phyloP scores from a whole-genome alignment of 2,797 vertebrate genomes.

The Eulemur rubriventer region DNA sequence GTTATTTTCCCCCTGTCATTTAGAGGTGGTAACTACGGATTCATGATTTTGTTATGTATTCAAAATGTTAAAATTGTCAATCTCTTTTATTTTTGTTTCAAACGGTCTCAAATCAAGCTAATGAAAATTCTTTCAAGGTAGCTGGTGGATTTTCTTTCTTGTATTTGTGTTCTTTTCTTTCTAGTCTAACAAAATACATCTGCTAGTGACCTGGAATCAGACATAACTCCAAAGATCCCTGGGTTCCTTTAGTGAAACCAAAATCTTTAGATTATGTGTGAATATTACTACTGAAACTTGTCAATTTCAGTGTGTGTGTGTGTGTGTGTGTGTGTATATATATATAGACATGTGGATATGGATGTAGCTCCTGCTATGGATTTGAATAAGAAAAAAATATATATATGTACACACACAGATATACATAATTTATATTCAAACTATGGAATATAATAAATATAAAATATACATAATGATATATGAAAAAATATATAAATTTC shows the following conservation, averaged over 20 bases:
- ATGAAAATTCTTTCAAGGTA: neutral
- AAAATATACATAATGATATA: neutral
- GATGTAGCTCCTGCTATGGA: neutral
- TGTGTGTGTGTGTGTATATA: neutral
- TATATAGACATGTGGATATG: neutral
- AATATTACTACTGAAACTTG: neutral
- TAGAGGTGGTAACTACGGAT: neutral
- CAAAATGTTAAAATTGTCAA: neutral
- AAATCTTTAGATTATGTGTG: neutral
- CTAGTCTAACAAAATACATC: neutral
- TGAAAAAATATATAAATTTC: neutral
- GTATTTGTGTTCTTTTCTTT: neutral
- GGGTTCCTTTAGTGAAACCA: neutral
- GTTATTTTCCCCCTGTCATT: neutral
- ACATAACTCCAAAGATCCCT: neutral
- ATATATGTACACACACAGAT: neutral
- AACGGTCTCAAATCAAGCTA: neutral
- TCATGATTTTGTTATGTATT: neutral
- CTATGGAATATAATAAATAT: neutral
- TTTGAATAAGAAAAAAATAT: neutral
- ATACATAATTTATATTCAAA: neutral
- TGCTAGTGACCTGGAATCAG: neutral
- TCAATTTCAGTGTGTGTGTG: neutral
- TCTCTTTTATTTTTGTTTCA: neutral
- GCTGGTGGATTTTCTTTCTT: neutral